Evolutionary conservation across 2,888 invertebrate species (phyloP).

Genomic region (Cinara cedri): DNA sequence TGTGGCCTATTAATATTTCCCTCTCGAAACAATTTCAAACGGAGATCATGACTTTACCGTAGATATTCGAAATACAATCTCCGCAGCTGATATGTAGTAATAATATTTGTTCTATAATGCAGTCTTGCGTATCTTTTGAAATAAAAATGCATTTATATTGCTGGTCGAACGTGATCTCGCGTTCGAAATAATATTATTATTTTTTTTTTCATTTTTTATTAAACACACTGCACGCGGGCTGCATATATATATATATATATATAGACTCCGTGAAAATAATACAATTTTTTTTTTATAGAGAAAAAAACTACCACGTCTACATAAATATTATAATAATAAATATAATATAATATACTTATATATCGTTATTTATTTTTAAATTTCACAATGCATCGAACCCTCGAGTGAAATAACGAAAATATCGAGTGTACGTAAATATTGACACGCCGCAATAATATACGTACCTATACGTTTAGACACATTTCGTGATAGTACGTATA

Average conservation of each 20-base stretch:
- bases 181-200: neutral
- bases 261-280: neutral
- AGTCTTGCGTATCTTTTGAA: neutral
- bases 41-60: too few relatives aligned
- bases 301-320: too few relatives aligned
- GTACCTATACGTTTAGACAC: conserved; percentile 3
- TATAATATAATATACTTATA: neutral
- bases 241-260: neutral
- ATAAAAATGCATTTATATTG: neutral
- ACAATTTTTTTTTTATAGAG: neutral
- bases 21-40: neutral
- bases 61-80: too few relatives aligned
- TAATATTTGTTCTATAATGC: neutral
- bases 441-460: neutral
- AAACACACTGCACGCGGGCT: neutral
- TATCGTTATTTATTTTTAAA: conserved; percentile 14
- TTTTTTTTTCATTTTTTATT: too few relatives aligned
- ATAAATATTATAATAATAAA: neutral
- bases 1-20: too few relatives aligned
- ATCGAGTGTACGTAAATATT: conserved; percentile 31
- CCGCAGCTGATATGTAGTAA: too few relatives aligned
- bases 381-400: conserved; percentile 14
- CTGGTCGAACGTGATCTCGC: neutral
- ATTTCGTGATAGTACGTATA: conserved; percentile 16
- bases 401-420: conserved; percentile 23